A percentile compares a stretch with the other conserved stretches of the same genome.
Conservation (phyloP, 2,113 vertebrate genomes). For the human (Homo sapiens) region GRCh38 chr9:73252001-73252500, state of each 20-base stretch:
- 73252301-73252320: not conserved
- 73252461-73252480: no score
- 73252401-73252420: not conserved
- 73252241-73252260: not conserved
- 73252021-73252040: not conserved
- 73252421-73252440: not conserved
- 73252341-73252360: not conserved
- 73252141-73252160: not conserved
- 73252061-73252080: not conserved
- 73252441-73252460: not conserved
- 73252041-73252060: not conserved
- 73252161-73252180: not conserved
- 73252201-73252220: not conserved
- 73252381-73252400: not conserved
- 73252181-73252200: not conserved
- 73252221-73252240: not conserved
- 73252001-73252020: not conserved
- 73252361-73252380: not conserved
- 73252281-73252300: not conserved
- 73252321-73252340: not conserved
- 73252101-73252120: not conserved
- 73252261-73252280: not conserved
- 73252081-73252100: not conserved
- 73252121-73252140: not conserved
- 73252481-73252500: no score